Evolutionary conservation across 2,888 invertebrate genomes (phyloP), one percentile per base, ranked within the genome.

Genomic region (Dendrolimus pini): DNA sequence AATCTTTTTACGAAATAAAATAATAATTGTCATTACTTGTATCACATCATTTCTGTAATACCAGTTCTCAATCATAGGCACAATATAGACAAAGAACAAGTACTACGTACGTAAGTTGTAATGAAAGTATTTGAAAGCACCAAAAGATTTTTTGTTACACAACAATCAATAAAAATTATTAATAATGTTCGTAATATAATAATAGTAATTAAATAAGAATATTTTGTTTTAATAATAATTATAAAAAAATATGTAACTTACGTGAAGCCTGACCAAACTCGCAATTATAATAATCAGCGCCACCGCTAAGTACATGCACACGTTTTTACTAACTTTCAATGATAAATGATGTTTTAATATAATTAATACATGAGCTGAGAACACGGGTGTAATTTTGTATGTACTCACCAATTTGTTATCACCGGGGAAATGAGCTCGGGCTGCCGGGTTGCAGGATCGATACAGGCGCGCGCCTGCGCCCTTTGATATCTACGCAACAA

Each of bases 241-340:
- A 54, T 54, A 54, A 41, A 54, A 41, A 55, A 47, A 41, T 55
- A 52, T 10, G 54, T 66, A 65, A 88, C 89, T 88, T 87, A 90
- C 89, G 77, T 88, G 85, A 68, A 89, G 72, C 71, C 85, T 82
- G 77, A 89, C 83, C 78, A 90, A 82, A 80, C 89, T 90, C 62
- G 89, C 89, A 65, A 90, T 80, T 58, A 90, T 84, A 64, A 90
- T 87, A 67, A 90, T 89, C 67, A 90, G 70, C 71, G 89, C 89
- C 82, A 90, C 89, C 59, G 89, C 89, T 67, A 90, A 82, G 84
- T 90, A 90, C 89, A 90, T 89, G 80, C 85, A 85, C 76, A 76
- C 66, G 79, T 76, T 72, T 67, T 62, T 64, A 64, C 66, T 59
- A 68, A 67, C 71, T 62, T 60, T 55, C 58, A 41, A 56, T 12